Conservation (phyloP, 2,888 invertebrate genomes). For the Acanthosepion lycidas region DNA sequence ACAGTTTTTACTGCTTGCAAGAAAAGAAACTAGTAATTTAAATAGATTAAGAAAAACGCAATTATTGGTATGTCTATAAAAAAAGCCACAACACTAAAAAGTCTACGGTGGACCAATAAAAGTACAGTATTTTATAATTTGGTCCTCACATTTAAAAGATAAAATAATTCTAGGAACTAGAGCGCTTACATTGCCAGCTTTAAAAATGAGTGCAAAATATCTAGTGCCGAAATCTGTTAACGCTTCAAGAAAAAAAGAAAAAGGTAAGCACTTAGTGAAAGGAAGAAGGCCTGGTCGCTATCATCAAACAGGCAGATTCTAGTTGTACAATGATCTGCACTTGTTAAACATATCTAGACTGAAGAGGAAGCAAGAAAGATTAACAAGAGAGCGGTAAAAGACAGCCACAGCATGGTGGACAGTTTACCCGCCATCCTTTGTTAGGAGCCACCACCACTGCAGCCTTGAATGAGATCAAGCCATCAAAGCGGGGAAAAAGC, state of each 20-base stretch:
- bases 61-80: too few relatives aligned
- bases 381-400: not conserved
- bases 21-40: too few relatives aligned
- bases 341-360: not conserved
- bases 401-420: not conserved
- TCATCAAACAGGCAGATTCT: slow-evolving; percentile 33
- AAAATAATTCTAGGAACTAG: too few relatives aligned
- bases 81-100: too few relatives aligned
- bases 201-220: not conserved
- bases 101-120: too few relatives aligned
- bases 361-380: not conserved
- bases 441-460: not conserved
- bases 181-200: too few relatives aligned
- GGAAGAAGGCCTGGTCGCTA: not conserved
- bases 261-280: not conserved
- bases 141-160: too few relatives aligned
- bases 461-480: not conserved
- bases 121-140: too few relatives aligned
- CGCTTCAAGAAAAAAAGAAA: not conserved
- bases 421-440: not conserved
- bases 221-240: not conserved
- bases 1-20: too few relatives aligned
- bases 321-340: slow-evolving; percentile 18
- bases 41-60: too few relatives aligned
- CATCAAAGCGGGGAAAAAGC: not conserved